phyloP scores from a whole-genome alignment of 1,140 invertebrate genomes.

The Drosophila erecta region DNA sequence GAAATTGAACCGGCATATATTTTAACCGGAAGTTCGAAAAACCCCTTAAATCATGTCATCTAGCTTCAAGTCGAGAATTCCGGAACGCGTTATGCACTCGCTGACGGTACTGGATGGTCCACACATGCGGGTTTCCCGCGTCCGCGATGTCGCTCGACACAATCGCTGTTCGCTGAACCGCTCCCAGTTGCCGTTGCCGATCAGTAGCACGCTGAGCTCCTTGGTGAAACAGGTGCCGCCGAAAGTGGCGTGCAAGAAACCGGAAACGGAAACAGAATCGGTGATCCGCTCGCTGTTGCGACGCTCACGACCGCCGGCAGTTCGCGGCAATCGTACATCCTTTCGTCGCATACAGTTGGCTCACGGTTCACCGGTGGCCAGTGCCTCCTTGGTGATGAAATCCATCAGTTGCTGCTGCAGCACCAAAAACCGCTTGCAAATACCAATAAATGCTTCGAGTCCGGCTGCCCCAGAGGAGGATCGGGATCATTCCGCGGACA shows the following conservation, averaged over 20 bases:
- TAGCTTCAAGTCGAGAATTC: conserved; percentile 4
- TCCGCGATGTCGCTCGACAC: neutral
- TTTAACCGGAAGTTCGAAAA: neutral
- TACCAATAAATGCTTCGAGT: neutral
- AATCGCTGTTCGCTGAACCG: neutral
- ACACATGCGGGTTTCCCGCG: neutral
- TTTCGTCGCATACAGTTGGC: conserved; percentile 36
- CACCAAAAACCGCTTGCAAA: neutral
- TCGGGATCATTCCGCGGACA: neutral
- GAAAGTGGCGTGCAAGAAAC: neutral
- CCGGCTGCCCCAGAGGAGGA: neutral
- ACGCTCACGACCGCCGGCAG: neutral
- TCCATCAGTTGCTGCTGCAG: neutral
- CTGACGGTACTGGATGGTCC: conserved; percentile 2
- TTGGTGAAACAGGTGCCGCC: neutral
- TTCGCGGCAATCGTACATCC: conserved; percentile 25
- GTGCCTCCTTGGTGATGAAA: neutral
- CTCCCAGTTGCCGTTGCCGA: neutral
- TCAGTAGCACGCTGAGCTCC: neutral
- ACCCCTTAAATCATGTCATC: neutral
- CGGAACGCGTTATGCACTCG: neutral
- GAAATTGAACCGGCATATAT: neutral
- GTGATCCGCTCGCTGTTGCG: conserved; percentile 2
- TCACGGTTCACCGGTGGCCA: neutral
- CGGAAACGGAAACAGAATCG: neutral